Evolutionary conservation across 2,797 vertebrate species (phyloP), one percentile per base, ranked within the genome.

Genomic region (Tangara arthus): DNA sequence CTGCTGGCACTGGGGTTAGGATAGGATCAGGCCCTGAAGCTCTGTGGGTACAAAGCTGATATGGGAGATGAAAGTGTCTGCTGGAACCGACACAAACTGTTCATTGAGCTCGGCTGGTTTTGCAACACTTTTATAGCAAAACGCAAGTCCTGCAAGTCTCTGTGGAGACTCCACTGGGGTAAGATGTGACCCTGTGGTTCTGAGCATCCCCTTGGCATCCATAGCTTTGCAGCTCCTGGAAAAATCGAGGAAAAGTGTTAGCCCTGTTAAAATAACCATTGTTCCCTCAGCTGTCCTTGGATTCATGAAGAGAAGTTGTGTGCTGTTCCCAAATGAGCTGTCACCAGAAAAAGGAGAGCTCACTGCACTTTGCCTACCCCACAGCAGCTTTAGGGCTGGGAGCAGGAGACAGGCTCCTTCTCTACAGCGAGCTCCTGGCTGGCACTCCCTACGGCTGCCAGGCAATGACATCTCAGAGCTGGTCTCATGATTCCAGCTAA

Each of bases 401-500:
- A 71, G 87, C 56, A 13, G 68, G 34, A 50, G 71, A 52, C 47
- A 34, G 68, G 20, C 65, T 73, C 65, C 69, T 82, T 79, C 73
- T 65, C 71, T 46, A 7, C 27, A 1, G 39, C 17, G n/a, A 55
- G 41, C 61, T 78, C 30, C 52, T 0, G 2, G 20, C 34, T 12
- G 46, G 47, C 34, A 1, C 65, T 82, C 82, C 77, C 82, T 27
- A 8, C 11, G 14, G 68, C 90, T 88, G 94, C 93, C 95, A 94
- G 82, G 90, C 95, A 85, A 95, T 95, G 95, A 93, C 93, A 89
- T 95, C 89, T 87, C 94, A 93, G 90, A 35, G 76, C 89, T 14
- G 61, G 90, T 89, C 96, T 93, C 93, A 91, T 95, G 96, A 97
- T 65, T 81, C 75, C 76, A 30, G 61, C 84, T 94, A 80, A 83